phyloP scores from a whole-genome alignment of 2,888 invertebrate genomes.

The Caradrina clavipalpis region DNA sequence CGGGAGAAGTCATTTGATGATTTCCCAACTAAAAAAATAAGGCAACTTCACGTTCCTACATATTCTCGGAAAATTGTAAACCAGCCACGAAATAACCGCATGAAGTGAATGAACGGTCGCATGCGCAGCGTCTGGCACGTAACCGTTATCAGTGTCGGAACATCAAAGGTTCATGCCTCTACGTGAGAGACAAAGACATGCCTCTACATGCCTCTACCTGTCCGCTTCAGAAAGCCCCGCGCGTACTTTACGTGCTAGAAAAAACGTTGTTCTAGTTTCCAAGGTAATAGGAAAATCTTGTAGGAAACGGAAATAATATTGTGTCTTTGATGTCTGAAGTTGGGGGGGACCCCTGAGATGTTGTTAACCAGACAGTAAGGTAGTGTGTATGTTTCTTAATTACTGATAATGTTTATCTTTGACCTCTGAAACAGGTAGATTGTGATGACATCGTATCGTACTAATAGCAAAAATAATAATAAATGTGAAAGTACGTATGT shows the following conservation, averaged over 20 bases:
- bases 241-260: slow-evolving; percentile 7
- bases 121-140: slow-evolving; percentile 37
- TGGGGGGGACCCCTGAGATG: slow-evolving; percentile 35
- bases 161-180: slow-evolving; percentile 31
- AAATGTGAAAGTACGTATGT: too few species aligned
- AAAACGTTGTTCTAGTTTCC: slow-evolving; percentile 24
- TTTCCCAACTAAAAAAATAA: too few species aligned
- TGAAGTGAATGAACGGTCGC: slow-evolving; percentile 23
- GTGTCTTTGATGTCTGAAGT: neutral
- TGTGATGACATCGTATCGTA: too few species aligned
- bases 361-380: neutral
- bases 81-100: slow-evolving; percentile 27
- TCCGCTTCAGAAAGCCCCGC: slow-evolving; percentile 42
- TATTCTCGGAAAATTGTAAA: slow-evolving; percentile 15
- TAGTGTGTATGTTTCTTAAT: neutral
- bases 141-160: slow-evolving; percentile 39
- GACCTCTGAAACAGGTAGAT: too few species aligned
- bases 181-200: slow-evolving; percentile 33
- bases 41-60: neutral
- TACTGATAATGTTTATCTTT: neutral
- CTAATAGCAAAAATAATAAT: too few species aligned
- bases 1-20: too few species aligned
- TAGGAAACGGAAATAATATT: slow-evolving; percentile 36
- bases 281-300: slow-evolving; percentile 49
- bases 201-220: slow-evolving; percentile 12